phyloP scores from a whole-genome alignment of 2,113 vertebrate species.

The Galbula dea region DNA sequence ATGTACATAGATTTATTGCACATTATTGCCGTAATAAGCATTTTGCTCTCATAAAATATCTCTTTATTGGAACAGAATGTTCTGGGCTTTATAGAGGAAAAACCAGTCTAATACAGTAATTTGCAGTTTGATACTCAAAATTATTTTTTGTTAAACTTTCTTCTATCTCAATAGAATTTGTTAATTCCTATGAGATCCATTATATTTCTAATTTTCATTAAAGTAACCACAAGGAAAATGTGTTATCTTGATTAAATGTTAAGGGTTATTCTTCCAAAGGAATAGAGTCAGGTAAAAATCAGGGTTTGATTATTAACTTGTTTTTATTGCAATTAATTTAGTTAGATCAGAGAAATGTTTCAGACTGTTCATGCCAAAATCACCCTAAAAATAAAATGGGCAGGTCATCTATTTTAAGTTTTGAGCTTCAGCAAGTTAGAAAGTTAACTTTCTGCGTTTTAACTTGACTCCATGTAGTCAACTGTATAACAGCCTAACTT shows the following conservation, averaged over 20 bases:
- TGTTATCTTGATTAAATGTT: not conserved
- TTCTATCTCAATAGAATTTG: not conserved
- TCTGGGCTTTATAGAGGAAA: not conserved
- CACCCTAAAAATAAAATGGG: not conserved
- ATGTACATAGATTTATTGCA: not conserved
- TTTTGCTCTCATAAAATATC: not conserved
- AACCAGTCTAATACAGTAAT: not conserved
- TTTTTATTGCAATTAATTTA: not conserved
- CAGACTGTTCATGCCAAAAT: not conserved
- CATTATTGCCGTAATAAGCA: not conserved
- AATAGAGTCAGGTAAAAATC: not conserved
- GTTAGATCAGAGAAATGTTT: not conserved
- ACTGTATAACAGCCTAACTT: rapidly evolving
- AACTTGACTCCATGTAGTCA: rapidly evolving
- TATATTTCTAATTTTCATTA: not conserved
- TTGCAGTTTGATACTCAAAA: not conserved
- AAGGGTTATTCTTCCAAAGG: not conserved
- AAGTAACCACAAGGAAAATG: not conserved
- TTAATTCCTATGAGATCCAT: not conserved
- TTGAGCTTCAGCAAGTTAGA: not conserved
- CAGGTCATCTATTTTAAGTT: not conserved
- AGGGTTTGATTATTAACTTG: rapidly evolving
- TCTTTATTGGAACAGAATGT: not conserved
- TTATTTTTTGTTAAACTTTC: not conserved
- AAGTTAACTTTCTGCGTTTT: not conserved